Evolutionary conservation across 2,888 invertebrate species (phyloP).

Genomic region (Troides aeacus): DNA sequence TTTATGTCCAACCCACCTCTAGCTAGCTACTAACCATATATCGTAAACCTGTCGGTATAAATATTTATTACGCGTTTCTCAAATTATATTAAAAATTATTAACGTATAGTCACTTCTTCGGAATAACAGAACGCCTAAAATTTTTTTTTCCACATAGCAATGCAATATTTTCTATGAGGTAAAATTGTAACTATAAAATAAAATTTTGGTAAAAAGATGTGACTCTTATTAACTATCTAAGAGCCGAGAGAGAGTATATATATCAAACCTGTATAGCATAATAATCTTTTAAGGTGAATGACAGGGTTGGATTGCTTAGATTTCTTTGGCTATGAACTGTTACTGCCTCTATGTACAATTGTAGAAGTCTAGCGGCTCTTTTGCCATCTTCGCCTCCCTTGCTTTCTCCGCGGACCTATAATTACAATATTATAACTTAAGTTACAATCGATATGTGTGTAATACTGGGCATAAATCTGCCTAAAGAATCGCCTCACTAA

Average conservation of each 20-base stretch:
- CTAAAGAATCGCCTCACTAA: no score
- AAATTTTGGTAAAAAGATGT: background rate
- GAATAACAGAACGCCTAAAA: background rate
- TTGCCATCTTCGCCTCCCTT: conserved; percentile 78
- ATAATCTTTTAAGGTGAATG: conserved; percentile 87
- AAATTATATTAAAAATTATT: no score
- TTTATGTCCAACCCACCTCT: no score
- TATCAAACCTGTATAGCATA: conserved; percentile 84
- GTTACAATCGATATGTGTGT: no score
- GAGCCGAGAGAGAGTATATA: no score
- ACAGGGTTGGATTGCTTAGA: conserved; percentile 76
- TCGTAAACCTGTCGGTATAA: no score
- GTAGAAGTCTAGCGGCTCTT: conserved; percentile 81
- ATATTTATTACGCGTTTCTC: no score
- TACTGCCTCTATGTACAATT: conserved; percentile 89
- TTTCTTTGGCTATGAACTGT: conserved; percentile 87
- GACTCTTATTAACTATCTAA: background rate
- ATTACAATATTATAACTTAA: conserved; percentile 7
- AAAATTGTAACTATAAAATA: background rate
- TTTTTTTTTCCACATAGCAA: background rate
- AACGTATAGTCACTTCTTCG: background rate
- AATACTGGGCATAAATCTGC: no score
- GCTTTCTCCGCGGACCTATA: conserved; percentile 81
- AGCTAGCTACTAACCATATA: no score
- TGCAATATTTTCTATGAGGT: background rate